Evolutionary conservation across 2,888 invertebrate species (phyloP).

Genomic region (Spodoptera littoralis): DNA sequence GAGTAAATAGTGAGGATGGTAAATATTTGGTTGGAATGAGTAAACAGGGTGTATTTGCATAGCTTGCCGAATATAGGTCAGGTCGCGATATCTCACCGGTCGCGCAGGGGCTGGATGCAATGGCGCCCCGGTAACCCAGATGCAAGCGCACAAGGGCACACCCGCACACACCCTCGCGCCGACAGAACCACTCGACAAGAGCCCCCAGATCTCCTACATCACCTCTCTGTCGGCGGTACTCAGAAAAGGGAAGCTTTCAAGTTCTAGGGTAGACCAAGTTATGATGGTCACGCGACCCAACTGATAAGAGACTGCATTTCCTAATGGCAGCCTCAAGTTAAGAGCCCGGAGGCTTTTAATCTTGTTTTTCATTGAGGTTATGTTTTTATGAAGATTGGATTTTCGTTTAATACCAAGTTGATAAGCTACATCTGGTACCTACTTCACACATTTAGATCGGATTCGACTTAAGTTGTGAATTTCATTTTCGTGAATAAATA

Average conservation of each 20-base stretch:
- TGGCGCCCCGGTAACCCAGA: conserved; percentile 79
- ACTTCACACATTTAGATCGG: conserved; percentile 27
- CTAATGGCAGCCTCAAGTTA: conserved; percentile 53
- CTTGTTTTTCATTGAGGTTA: conserved; percentile 20
- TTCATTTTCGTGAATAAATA: too few relatives aligned
- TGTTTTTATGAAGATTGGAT: conserved; percentile 20
- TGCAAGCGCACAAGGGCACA: conserved; percentile 74
- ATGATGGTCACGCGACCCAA: conserved; percentile 33
- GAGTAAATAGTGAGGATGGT: background rate
- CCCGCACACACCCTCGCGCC: conserved; percentile 51
- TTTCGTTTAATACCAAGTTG: conserved; percentile 3
- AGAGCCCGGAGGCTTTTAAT: conserved; percentile 38
- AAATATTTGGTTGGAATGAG: conserved; percentile 49
- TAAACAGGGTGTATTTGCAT: conserved; percentile 67
- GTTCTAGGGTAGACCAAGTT: conserved; percentile 26
- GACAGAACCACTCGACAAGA: conserved; percentile 50
- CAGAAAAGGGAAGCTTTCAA: conserved; percentile 16
- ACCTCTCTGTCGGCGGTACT: conserved; percentile 26
- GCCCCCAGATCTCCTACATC: conserved; percentile 50
- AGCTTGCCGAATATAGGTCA: conserved; percentile 77
- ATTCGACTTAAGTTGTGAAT: conserved; percentile 16
- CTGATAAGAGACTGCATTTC: conserved; percentile 57
- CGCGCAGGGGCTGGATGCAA: conserved; percentile 72
- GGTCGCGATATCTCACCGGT: conserved; percentile 68
- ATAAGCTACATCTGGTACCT: conserved; percentile 34